Evolutionary conservation across 2,888 invertebrate genomes (phyloP).

Genomic region (Blera fallax): DNA sequence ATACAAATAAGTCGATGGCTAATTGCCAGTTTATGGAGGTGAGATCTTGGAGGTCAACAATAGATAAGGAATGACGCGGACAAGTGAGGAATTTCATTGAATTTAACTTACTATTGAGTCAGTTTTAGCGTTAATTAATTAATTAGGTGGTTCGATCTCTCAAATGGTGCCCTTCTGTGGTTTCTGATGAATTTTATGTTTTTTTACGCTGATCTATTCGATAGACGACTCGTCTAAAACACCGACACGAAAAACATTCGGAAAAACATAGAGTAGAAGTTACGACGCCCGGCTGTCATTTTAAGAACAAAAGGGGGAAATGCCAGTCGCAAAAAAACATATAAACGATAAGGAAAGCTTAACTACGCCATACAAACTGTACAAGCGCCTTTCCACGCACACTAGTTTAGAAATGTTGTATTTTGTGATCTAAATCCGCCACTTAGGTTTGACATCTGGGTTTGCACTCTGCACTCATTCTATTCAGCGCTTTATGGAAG

Average conservation of each 20-base stretch:
- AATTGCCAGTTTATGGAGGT: background rate
- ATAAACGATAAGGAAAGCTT: constrained; percentile 1
- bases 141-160: background rate
- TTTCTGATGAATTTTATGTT: background rate
- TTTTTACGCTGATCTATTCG: background rate
- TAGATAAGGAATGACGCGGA: constrained; percentile 37
- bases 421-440: background rate
- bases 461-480: too few relatives aligned
- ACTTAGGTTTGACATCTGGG: background rate
- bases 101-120: background rate
- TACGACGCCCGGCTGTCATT: background rate
- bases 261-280: background rate
- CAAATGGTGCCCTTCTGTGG: background rate
- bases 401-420: background rate
- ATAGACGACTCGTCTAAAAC: background rate
- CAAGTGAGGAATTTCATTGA: background rate
- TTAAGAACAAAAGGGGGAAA: background rate
- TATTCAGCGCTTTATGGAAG: too few relatives aligned
- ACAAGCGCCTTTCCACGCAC: background rate
- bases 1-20: background rate
- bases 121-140: background rate
- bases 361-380: background rate
- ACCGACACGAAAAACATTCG: background rate
- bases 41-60: background rate
- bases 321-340: background rate